Evolutionary conservation across 2,113 vertebrate species (phyloP), one percentile per base, ranked within the genome.

Genomic region (Telmatochromis bifrenatus): DNA sequence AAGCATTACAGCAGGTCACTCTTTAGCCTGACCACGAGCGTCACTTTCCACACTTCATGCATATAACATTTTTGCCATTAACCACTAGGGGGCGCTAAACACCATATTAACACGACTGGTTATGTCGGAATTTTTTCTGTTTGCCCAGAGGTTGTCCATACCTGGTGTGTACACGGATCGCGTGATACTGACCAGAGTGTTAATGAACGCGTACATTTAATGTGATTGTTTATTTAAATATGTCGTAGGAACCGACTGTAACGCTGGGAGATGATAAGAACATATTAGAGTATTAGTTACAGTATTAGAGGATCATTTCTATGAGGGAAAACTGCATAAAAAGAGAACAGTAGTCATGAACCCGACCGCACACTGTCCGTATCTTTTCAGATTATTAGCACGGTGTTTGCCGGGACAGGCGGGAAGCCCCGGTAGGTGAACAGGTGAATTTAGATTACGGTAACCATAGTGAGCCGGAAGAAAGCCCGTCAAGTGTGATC

Each of bases 391-490:
- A 31, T 19, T 5, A 7, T 49, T 19, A 12, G 45, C 15, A 5
- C 7, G 12, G 10, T 9, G 45, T 23, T 11, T 26, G 9, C 3
- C 10, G 23, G 31, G 28, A 10, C 47, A 8, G n/a, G 6, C 55
- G 4, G 31, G 15, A 4, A 7, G 42, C 9, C 9, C 42, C 42
- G 23, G 70, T n/a, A 12, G n/a, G 6, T 58, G 65, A 62, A 82
- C 92, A 93, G 92, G 94, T 93, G 92, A 87, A 42, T 87, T 79
- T 81, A 75, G 84, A 84, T 60, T 58, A 26, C 87, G 9, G 93
- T 93, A 79, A 92, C 94, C 93, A 94, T 91, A 87, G 91, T 86
- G 89, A 94, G 19, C 13, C 3, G 17, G 5, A n/a, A 73, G 37
- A 84, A 73, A 77, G 15, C 3, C 6, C 4, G 79, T 83, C 80